Base-by-base conservation (phyloP, 2,113 vertebrate species). In the Arizona elegans region DNA sequence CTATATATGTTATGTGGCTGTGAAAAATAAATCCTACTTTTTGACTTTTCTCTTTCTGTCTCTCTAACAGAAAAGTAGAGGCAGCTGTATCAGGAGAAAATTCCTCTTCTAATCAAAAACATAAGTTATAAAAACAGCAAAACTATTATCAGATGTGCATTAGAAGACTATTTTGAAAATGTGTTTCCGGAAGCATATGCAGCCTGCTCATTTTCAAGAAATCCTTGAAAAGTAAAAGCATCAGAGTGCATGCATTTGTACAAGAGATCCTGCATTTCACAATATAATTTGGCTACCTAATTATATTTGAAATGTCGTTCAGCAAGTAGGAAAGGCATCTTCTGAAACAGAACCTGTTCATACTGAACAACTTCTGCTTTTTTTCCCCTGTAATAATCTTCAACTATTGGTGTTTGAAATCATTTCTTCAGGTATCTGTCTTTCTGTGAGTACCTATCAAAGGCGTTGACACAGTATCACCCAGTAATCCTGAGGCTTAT, bases 401-500 rank as follows among this genome's bases (percentile, higher is more conserved):
- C 54, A 93, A 94, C 13, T 90, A n/a, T 47, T 94, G 47, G 4
- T 89, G 86, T 95, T 93, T 58, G 0, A 95, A 94, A 95, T 88
- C 26, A 87, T 94, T 94, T 94, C 59, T 96, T 93, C 33, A 94
- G 50, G 50, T 91, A 93, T 62, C 26, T 91, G 1, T 56, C 38
- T 54, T 87, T 75, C 95, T 94, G 0, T 54, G 62, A 95, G 88
- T 92, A 86, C n/a, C 95, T 97, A 94, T 92, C 87, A 96, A 95
- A 96, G 93, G 89, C 93, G n/a, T 95, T 97, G 94, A 94, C 96
- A 96, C 75, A 92, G 85, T 96, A 95, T 95, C 90, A 95, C 54
- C 93, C 96, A 97, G 95, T 97, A 98, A 98, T 96, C 94, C 96
- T 96, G 38, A 65, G 89, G 94, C 56, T 98, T 98, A 98, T 97